Base-by-base conservation (phyloP, 92 coral and sea anemone genomes). In the Heliopora coerulea region DNA sequence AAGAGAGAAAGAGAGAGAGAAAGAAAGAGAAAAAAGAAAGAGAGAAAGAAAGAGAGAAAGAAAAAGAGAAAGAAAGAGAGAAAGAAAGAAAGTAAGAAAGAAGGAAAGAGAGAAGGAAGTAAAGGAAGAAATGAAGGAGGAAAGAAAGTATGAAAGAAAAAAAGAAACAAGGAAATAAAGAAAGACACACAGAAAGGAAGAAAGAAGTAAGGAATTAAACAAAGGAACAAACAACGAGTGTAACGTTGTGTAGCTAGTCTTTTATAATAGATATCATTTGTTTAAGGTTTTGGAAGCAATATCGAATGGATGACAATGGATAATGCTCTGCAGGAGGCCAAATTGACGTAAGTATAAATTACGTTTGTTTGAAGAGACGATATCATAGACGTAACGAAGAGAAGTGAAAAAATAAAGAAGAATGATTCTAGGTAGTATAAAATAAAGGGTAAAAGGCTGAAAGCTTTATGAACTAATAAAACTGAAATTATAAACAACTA, bases 251-350 rank as follows among this genome's bases (percentile, higher is more conserved):
- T 9, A 17, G 21, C 19, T 23, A 39, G 17, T 7, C 15, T 60
- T 33, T 32, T 30, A 7, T 8, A 1, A 29, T 32, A 33, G 0
- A 9, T 17, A 35, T 11, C 12, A 30, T 19, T 62, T 8, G 46
- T 35, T 39, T 19, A 15, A 91, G 97, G 97, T 56, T 91, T 89
- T 70, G 97, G 97, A 15, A 86, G 78, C 44, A 39, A 86, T 49
- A 88, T 85, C 37, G 74, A 78, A n/a, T 91, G 93, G 93, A 80
- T 79, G 83, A 60, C 89, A 11, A 68, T 85, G 82, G 81, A 79
- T 5, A 33, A 85, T 11, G 93, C 85, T 0, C 78, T 85, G 32
- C 33, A 56, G 35, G 78, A 85, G 29, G 93, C 93, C 19, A 70
- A 73, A 64, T 58, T 41, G 26, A 81, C 79, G 92, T 84, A 74